phyloP scores from a whole-genome alignment of 92 coral and sea anemone genomes.

The Actinernus sp. region DNA sequence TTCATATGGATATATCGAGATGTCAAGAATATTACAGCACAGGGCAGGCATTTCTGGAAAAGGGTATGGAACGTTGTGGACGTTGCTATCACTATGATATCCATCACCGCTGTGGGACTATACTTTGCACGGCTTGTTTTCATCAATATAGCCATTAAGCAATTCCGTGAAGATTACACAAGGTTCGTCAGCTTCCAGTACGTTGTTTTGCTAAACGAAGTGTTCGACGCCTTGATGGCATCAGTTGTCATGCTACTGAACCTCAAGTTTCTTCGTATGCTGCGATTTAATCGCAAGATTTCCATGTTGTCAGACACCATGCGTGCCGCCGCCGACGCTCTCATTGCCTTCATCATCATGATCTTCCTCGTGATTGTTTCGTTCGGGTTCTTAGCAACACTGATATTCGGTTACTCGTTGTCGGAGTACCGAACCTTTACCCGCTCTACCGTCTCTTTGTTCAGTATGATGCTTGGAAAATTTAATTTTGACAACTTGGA shows the following conservation, averaged over 20 bases:
- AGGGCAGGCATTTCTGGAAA: conserved; percentile 57
- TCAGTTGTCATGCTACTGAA: conserved; percentile 72
- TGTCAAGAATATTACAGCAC: conserved; percentile 64
- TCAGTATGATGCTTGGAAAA: conserved; percentile 85
- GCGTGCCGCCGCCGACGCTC: conserved; percentile 54
- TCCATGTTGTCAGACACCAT: conserved; percentile 79
- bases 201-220: conserved; percentile 80
- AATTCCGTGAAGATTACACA: conserved; percentile 67
- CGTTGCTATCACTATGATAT: conserved; percentile 47
- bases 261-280: conserved; percentile 84
- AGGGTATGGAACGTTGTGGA: conserved; percentile 88
- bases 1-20: conserved; percentile 82
- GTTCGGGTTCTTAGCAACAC: conserved; percentile 57
- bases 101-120: conserved; percentile 63
- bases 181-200: conserved; percentile 91
- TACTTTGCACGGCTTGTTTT: conserved; percentile 83
- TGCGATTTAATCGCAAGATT: conserved; percentile 88
- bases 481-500: conserved; percentile 72
- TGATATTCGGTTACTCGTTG: conserved; percentile 67
- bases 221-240: conserved; percentile 62
- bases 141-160: conserved; percentile 50
- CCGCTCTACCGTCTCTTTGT: conserved; percentile 81
- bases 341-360: conserved; percentile 70
- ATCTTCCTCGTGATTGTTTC: conserved; percentile 75
- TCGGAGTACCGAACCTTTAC: conserved; percentile 77